Evolutionary conservation across 1,140 invertebrate species (phyloP).

Genomic region (Aphelinus atriplicis): DNA sequence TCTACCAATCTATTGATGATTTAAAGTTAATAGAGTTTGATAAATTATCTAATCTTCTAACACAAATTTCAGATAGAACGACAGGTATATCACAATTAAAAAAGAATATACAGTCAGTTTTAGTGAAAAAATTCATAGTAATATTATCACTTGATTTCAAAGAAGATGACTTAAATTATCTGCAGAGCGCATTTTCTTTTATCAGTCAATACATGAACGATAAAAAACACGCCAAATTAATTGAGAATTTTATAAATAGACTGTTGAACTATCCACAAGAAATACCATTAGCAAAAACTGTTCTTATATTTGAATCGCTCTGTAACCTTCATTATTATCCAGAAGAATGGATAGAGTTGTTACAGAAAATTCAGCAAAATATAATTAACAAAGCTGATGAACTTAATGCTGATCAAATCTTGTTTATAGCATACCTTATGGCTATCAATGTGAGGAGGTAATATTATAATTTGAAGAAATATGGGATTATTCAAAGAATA

Average conservation of each 20-base stretch:
- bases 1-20: not conserved
- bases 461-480: too few relatives aligned
- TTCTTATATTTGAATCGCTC: slow-evolving; percentile 12
- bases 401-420: not conserved
- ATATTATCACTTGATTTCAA: not conserved
- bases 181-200: slow-evolving; percentile 4
- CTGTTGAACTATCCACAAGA: not conserved
- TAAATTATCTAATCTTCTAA: not conserved
- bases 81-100: not conserved
- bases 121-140: not conserved
- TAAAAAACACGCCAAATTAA: not conserved
- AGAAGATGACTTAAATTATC: not conserved
- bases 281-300: not conserved
- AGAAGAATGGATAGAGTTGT: not conserved
- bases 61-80: not conserved
- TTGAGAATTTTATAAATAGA: not conserved
- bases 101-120: not conserved
- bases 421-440: not conserved
- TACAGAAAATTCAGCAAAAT: not conserved
- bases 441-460: too few relatives aligned
- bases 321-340: not conserved
- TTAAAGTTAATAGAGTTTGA: not conserved
- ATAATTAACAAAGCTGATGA: slow-evolving; percentile 8
- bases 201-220: not conserved
- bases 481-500: too few relatives aligned